These are phyloP conservation scores for Flabesymbios commensalis DNA, from an alignment of 2,888 invertebrate species.

Conservation along the genomic window DNA sequence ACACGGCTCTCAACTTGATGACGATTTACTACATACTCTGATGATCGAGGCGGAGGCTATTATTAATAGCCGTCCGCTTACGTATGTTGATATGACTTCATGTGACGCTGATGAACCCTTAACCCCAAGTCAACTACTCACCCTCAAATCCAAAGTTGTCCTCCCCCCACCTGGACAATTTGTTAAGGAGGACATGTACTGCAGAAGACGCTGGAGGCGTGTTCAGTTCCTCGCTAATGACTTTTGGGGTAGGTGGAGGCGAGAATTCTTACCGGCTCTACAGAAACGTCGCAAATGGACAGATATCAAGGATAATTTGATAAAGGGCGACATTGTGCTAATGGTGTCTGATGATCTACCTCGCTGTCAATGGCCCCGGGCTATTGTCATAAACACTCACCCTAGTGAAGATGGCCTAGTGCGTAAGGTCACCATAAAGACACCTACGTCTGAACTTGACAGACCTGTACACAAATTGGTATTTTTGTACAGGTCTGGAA, in stretches of 20 bases:
- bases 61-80: neutral
- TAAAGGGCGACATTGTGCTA: slow-evolving; percentile 7
- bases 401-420: no score
- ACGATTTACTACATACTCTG: neutral
- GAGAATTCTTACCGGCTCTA: slow-evolving; percentile 29
- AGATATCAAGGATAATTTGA: neutral
- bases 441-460: no score
- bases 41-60: neutral
- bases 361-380: no score
- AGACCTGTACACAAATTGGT: no score
- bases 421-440: no score
- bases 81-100: neutral
- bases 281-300: slow-evolving; percentile 30
- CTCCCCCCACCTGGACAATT: slow-evolving; percentile 35
- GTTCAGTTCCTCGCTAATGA: slow-evolving; percentile 32
- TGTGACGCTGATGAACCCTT: slow-evolving; percentile 10
- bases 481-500: no score
- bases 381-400: no score
- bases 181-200: slow-evolving; percentile 23
- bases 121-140: slow-evolving; percentile 22
- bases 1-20: neutral
- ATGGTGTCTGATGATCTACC: no score
- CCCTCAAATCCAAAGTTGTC: slow-evolving; percentile 15
- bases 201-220: slow-evolving; percentile 30
- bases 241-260: slow-evolving; percentile 36